Evolutionary conservation across 2,888 invertebrate genomes (phyloP).

Genomic region (Erebia ligea): DNA sequence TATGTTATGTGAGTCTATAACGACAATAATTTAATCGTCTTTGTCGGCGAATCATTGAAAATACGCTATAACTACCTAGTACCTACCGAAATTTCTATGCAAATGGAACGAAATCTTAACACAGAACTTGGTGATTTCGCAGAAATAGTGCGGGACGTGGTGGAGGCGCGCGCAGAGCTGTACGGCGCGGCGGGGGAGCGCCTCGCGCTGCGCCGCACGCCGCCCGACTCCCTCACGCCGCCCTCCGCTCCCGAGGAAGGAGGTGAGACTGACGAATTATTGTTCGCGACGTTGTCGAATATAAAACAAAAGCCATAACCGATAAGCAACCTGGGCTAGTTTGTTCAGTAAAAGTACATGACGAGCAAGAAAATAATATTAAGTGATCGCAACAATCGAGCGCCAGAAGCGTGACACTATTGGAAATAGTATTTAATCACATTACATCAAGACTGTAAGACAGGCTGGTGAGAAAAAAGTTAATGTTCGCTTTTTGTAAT

Average conservation of each 20-base stretch:
- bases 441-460: too few species aligned
- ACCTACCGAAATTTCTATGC: not conserved
- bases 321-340: too few species aligned
- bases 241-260: slow-evolving; percentile 50
- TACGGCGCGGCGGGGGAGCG: slow-evolving; percentile 74
- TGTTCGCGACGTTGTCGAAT: not conserved
- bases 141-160: slow-evolving; percentile 91
- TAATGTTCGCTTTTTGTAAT: too few species aligned
- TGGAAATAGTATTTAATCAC: too few species aligned
- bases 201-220: slow-evolving; percentile 45
- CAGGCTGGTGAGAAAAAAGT: too few species aligned
- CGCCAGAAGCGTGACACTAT: too few species aligned
- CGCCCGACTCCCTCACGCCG: slow-evolving; percentile 54
- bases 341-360: too few species aligned
- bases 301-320: not conserved
- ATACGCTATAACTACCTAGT: not conserved
- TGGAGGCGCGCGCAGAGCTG: slow-evolving; percentile 88
- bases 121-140: slow-evolving; percentile 30
- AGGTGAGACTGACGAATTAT: slow-evolving; percentile 28
- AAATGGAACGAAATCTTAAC: not conserved
- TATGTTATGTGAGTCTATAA: too few species aligned
- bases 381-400: too few species aligned
- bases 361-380: too few species aligned
- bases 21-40: too few species aligned
- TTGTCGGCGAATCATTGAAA: too few species aligned